phyloP scores from a whole-genome alignment of 2,888 invertebrate species.

The Campoletis raptor region DNA sequence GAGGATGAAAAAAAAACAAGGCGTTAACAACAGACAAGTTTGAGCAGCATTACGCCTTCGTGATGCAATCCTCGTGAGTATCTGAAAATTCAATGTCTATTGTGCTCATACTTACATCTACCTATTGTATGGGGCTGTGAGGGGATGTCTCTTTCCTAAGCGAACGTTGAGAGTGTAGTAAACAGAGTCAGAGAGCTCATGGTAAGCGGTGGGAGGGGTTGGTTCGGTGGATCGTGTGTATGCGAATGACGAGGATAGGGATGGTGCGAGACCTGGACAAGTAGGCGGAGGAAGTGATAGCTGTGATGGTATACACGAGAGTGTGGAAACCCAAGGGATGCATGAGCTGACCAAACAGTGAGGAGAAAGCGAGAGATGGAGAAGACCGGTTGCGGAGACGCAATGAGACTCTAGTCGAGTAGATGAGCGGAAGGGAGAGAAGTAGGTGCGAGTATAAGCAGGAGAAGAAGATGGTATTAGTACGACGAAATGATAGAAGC shows the following conservation, averaged over 20 bases:
- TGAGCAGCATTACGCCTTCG: constrained; percentile 50
- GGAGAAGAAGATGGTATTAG: constrained; percentile 66
- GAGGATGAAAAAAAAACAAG: constrained; percentile 1
- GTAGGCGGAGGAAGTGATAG: constrained; percentile 42
- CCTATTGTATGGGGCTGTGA: constrained; percentile 66
- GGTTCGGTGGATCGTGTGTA: constrained; percentile 57
- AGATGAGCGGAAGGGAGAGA: constrained; percentile 47
- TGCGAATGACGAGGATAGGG: constrained; percentile 55
- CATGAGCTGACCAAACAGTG: constrained; percentile 50
- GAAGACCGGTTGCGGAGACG: constrained; percentile 68
- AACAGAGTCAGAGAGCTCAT: constrained; percentile 58
- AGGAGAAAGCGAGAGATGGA: constrained; percentile 63
- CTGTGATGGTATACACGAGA: constrained; percentile 37
- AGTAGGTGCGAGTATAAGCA: constrained; percentile 70
- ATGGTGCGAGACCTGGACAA: constrained; percentile 44
- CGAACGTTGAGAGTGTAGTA: constrained; percentile 79
- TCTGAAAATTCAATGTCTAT: constrained; percentile 47
- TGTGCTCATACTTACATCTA: constrained; percentile 4
- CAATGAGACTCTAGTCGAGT: constrained; percentile 50
- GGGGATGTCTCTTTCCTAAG: constrained; percentile 81
- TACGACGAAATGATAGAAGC: constrained; percentile 68
- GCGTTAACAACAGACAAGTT: constrained; percentile 21
- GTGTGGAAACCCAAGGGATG: constrained; percentile 62
- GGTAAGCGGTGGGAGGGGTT: constrained; percentile 26
- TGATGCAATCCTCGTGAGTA: constrained; percentile 52